A percentile compares a stretch with the other conserved stretches of the same genome.
phyloP scores from a whole-genome alignment of 2,888 invertebrate species.

The Neria commutata region DNA sequence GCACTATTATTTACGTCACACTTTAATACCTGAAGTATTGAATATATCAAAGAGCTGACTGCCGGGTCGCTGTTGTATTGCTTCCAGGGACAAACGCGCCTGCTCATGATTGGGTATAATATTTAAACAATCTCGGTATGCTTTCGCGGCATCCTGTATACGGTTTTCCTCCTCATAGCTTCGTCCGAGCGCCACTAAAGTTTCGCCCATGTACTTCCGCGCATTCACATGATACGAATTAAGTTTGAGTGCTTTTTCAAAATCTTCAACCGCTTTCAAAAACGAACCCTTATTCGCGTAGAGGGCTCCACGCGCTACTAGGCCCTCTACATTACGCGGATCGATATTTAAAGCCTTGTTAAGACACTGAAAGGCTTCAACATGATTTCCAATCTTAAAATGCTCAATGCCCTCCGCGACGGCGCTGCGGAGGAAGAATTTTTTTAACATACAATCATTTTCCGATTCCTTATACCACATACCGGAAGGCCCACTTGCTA shows the following conservation, averaged over 20 bases:
- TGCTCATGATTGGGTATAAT: constrained; percentile 88
- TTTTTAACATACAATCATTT: too few relatives aligned
- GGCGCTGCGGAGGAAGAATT: constrained; percentile 59
- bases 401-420: constrained; percentile 96
- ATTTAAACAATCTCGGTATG: constrained; percentile 81
- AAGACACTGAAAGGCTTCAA: constrained; percentile 92
- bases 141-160: constrained; percentile 81
- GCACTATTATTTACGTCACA: background rate
- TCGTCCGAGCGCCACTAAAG: constrained; percentile 84
- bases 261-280: constrained; percentile 92
- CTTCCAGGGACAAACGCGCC: constrained; percentile 82
- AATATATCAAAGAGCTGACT: constrained; percentile 24
- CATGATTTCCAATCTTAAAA: constrained; percentile 90
- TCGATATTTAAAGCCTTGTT: constrained; percentile 93
- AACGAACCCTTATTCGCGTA: constrained; percentile 94
- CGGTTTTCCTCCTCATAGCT: constrained; percentile 89
- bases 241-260: constrained; percentile 86
- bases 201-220: constrained; percentile 92
- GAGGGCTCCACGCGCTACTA: constrained; percentile 88
- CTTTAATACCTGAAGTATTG: constrained; percentile 26
- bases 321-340: constrained; percentile 88
- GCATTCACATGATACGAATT: constrained; percentile 93
- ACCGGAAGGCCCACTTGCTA: constrained; percentile 89
- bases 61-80: constrained; percentile 71
- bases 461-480: too few relatives aligned